Percentiles rank a stretch among this genome's conserved stretches.
Evolutionary conservation across 2,888 invertebrate genomes (phyloP).

Genomic region (Teleiodes luculella): DNA sequence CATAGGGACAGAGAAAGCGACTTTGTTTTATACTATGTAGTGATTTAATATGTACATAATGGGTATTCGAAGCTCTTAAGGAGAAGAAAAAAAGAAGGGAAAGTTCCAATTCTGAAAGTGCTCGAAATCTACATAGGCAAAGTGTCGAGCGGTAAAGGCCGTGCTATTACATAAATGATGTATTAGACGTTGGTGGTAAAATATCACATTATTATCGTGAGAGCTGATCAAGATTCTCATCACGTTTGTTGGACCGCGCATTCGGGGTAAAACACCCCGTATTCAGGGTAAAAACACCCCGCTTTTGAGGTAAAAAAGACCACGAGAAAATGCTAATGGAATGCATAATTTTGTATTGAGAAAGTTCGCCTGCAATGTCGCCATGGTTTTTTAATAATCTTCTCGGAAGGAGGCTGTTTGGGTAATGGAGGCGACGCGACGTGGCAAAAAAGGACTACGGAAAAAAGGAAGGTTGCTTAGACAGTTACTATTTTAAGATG

Average conservation of each 20-base stretch:
- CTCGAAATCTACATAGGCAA: not conserved
- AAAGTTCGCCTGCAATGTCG: conserved; percentile 11
- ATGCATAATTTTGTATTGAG: conserved; percentile 36
- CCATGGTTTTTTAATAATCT: not conserved
- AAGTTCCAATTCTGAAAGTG: not conserved
- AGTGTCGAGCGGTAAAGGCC: not conserved
- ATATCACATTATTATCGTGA: conserved; percentile 38
- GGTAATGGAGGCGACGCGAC: not conserved
- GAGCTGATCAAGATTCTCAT: conserved; percentile 33
- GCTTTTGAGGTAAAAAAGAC: conserved; percentile 27
- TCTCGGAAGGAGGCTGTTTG: not conserved
- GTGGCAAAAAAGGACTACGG: not conserved
- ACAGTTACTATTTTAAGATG: too few species aligned
- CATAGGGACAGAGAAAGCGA: too few species aligned
- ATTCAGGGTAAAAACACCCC: not conserved
- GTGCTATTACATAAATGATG: not conserved
- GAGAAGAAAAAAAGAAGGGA: too few species aligned
- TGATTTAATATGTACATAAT: too few species aligned
- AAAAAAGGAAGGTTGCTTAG: not conserved
- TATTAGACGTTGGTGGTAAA: conserved; percentile 13
- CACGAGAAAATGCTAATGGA: conserved; percentile 37
- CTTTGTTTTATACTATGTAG: too few species aligned
- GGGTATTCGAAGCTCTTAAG: too few species aligned
- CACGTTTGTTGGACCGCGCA: conserved; percentile 25
- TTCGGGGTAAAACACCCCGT: conserved; percentile 19